phyloP scores from a whole-genome alignment of 1,140 invertebrate genomes.

The Maconellicoccus hirsutus region DNA sequence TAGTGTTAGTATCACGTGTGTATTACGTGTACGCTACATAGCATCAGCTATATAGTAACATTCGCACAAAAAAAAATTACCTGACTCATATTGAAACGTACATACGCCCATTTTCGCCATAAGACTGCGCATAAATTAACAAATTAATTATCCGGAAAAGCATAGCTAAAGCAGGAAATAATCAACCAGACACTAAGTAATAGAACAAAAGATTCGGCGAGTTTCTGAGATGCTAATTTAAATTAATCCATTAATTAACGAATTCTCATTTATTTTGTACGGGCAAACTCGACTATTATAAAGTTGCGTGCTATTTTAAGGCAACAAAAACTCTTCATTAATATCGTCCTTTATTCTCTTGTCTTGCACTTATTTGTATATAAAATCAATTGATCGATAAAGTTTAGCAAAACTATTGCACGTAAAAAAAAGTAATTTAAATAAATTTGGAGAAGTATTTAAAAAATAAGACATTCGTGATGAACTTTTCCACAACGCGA shows the following conservation, averaged over 20 bases:
- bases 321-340: constrained; percentile 6
- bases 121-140: background rate
- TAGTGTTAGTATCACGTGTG: too few relatives aligned
- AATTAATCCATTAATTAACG: constrained; percentile 9
- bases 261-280: constrained; percentile 6
- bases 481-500: too few relatives aligned
- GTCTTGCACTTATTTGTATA: background rate
- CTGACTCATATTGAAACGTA: background rate
- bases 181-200: background rate
- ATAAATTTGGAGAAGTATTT: too few relatives aligned
- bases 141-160: background rate
- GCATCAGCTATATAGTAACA: too few relatives aligned
- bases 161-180: background rate
- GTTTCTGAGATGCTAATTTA: constrained; percentile 4
- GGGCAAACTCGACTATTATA: background rate
- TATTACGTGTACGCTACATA: too few relatives aligned
- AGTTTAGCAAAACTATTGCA: too few relatives aligned
- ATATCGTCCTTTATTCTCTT: background rate
- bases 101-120: background rate
- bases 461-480: too few relatives aligned
- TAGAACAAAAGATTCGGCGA: background rate
- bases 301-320: background rate
- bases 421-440: too few relatives aligned
- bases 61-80: too few relatives aligned
- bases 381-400: too few relatives aligned